A percentile compares a stretch with the other conserved stretches of the same genome.
phyloP scores from a whole-genome alignment of 2,888 invertebrate species.

The Mayetiola destructor region DNA sequence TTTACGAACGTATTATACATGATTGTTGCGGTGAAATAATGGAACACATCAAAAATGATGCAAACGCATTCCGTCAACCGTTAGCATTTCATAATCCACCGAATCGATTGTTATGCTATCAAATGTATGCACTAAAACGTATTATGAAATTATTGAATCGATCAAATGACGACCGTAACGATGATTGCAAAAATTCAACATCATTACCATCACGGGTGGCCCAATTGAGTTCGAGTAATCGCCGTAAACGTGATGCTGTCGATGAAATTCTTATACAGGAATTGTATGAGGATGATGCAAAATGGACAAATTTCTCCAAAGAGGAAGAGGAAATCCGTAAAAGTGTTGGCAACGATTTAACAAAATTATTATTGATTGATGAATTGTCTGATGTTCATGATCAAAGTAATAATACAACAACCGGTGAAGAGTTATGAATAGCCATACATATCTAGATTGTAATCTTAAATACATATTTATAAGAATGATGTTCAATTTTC shows the following conservation, averaged over 20 bases:
- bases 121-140: conserved; percentile 39
- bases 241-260: conserved; percentile 52
- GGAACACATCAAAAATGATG: conserved; percentile 38
- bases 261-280: conserved; percentile 57
- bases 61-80: conserved; percentile 33
- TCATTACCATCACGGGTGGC: conserved; percentile 6
- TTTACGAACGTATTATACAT: conserved; percentile 44
- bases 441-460: too few relatives aligned
- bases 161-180: background rate
- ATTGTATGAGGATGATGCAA: conserved; percentile 52
- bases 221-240: conserved; percentile 23
- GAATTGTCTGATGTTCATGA: background rate
- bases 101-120: conserved; percentile 36
- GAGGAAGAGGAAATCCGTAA: conserved; percentile 47
- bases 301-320: conserved; percentile 58
- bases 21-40: conserved; percentile 46
- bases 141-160: conserved; percentile 36
- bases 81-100: conserved; percentile 33
- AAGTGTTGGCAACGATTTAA: background rate
- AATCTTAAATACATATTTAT: too few relatives aligned
- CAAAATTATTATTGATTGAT: background rate
- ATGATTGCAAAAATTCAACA: background rate
- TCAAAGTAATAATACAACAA: background rate
- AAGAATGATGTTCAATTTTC: too few relatives aligned
- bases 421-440: background rate